Base-by-base conservation (phyloP, 2,797 vertebrate genomes). In the Arctocebus calabarensis region DNA sequence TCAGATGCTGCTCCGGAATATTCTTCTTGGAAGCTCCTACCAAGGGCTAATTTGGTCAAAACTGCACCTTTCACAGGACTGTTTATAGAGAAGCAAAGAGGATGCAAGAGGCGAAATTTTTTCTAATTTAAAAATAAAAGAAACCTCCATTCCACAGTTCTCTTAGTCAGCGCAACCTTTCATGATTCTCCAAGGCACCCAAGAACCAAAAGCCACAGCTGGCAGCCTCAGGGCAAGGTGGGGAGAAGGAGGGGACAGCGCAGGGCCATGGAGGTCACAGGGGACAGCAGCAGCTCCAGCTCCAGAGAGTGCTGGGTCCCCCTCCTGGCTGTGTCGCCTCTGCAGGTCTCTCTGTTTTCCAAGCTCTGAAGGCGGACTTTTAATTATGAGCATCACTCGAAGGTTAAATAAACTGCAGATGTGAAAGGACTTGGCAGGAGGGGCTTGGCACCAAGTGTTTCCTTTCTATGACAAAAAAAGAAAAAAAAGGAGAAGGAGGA, bases 1-100 rank as follows among this genome's bases (percentile, higher is more conserved):
- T 97, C 91, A 93, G 84, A 96, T 75, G 84, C 25, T 45, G 11
- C 91, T 95, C 90, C 92, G 94, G 88, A 92, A 94, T 88, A 88
- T 90, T 94, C 91, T 90, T 93, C 88, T 94, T 96, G 74, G 85
- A 95, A 71, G 59, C 66, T 70, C 43, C 75, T 40, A 73, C 48
- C 73, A 59, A 83, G 34, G 32, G 17, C 70, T 94, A 87, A 94
- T 92, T 82, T 57, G 45, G 37, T 75, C 92, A 90, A 88, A 94
- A 86, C 9, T 22, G 14, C 74, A 95, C 52, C 74, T 90, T 95
- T 95, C 37, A 20, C 14, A 57, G 77, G 40, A 92, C 52, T 83
- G 22, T 91, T 96, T 85, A 90, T 62, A 92, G 32, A 71, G 37
- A 94, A 95, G 40, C 77, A 92, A 96, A 88, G 75, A 73, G 27